Base-by-base conservation (phyloP, 2,888 invertebrate species). In the Troides oblongomaculatus region DNA sequence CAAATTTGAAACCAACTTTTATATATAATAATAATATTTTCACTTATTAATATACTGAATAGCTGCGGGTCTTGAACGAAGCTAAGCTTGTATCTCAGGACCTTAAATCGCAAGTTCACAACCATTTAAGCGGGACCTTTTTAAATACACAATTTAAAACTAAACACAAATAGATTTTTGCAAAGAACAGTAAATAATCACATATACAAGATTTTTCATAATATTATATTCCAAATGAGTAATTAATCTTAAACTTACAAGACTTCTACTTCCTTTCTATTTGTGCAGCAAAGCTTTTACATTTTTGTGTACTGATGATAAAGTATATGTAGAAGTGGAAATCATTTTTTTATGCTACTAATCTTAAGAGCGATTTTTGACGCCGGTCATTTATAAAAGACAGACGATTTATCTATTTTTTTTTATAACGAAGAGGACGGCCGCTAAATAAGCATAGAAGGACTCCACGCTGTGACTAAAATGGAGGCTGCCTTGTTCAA, bases 401-500 rank as follows among this genome's bases (percentile, higher is more conserved):
- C 14, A 50, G 18, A 53, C 53, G 53, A 53, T 53, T 53, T 53
- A 53, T 53, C 5, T 18, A 53, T n/a, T 53, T 85, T 85, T 85
- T 86, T 88, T 86, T 86, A 86, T 84, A 78, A 79, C 76, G 77
- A 78, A 80, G 81, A 83, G 78, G 83, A 81, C 79, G 79, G 76
- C 74, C 79, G 75, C 81, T 85, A 85, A 84, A 85, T 84, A 86
- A 82, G 82, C 83, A 86, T 86, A 84, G 85, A 85, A 84, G 80
- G 84, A 76, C 78, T 77, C 80, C 92, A 85, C 75, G 90, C 91
- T 90, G 91, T 89, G 91, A 90, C 86, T 87, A 89, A 89, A 86
- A 89, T 86, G 83, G 78, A 65, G 62, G 76, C 76, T 81, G 83
- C 83, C 81, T 83, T 80, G 82, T 64, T 75, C 80, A 79, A 75